Base-by-base conservation (phyloP, 1,140 invertebrate species). In the Saccostrea cuccullata region DNA sequence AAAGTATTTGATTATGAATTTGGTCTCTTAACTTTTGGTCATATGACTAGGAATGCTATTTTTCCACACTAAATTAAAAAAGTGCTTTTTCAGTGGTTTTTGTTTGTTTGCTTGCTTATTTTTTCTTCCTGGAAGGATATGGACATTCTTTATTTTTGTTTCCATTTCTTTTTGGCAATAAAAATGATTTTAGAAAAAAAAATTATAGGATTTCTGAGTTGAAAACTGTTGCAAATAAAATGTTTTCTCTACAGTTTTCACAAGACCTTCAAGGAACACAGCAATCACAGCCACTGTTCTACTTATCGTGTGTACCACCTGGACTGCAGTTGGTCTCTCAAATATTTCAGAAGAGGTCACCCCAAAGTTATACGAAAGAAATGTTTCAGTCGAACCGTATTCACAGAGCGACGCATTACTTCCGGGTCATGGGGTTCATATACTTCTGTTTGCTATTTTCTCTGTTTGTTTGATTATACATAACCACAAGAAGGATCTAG, bases 361-460 rank as follows among this genome's bases (percentile, higher is more conserved):
- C 5, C 89, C 86, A 15, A 86, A 77, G 13, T 30, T 60, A 67
- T 58, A 87, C 23, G 40, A 23, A 9, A 26, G 40, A 9, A 70
- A 60, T 4, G 36, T n/a, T 17, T 83, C 86, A 2, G 67, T 55
- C 17, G 55, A 64, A 23, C n/a, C 55, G 3, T 56, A 88, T 17
- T 87, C 88, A 9, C 87, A 89, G 23, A 87, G 77, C 0, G 90
- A 93, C 67, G 89, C 90, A 23, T 70, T 92, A n/a, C 91, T 90
- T 73, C 90, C 91, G 0, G 92, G 92, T n/a, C 92, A 92, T 87
- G 90, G 88, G 9, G 86, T 88, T 30, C 91, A 90, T 82, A 70
- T 91, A 12, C 56, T 92, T 17, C 86, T 92, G 26, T 92, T 91
- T 64, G 13, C 91, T n/a, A 85, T 93, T 47, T 92, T 91, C 60